These are phyloP conservation scores for Hylaeus anthracinus DNA, from an alignment of 1,140 invertebrate species.

Conservation along the genomic window DNA sequence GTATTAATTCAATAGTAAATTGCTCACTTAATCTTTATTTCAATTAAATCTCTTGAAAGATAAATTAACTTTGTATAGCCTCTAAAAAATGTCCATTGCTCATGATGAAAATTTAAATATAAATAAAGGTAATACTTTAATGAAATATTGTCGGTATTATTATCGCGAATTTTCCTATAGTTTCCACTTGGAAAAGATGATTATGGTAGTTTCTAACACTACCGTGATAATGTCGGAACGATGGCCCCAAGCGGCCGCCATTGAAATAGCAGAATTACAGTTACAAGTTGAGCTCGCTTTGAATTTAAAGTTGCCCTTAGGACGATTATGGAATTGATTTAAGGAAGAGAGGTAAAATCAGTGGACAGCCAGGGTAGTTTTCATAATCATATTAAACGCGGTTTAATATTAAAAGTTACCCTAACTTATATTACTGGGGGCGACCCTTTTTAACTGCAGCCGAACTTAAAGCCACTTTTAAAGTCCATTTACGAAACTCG, in stretches of 20 bases:
- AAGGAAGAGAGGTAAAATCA: constrained; percentile 25
- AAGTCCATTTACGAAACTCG: constrained; percentile 33
- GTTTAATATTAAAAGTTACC: constrained; percentile 60
- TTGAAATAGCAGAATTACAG: constrained; percentile 23
- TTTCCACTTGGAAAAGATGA: not conserved
- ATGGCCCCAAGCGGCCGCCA: constrained; percentile 16
- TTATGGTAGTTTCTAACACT: not conserved
- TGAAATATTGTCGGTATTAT: not conserved
- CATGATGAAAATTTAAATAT: too few relatives aligned
- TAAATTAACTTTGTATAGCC: too few relatives aligned
- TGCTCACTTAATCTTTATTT: too few relatives aligned
- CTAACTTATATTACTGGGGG: constrained; percentile 48
- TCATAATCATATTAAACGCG: constrained; percentile 54
- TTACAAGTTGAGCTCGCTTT: constrained; percentile 45
- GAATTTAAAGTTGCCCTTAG: constrained; percentile 41
- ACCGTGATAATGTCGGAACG: not conserved
- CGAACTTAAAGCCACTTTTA: constrained; percentile 34
- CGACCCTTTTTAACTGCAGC: constrained; percentile 25
- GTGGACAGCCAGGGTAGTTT: not conserved
- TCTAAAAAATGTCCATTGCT: too few relatives aligned
- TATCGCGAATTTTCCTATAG: not conserved
- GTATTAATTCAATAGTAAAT: too few relatives aligned
- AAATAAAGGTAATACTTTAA: too few relatives aligned
- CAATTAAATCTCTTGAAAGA: too few relatives aligned
- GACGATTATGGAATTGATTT: constrained; percentile 45